These are phyloP conservation scores for Ammodramus savannarum DNA, from an alignment of 2,113 vertebrate genomes.

Conservation along the genomic window DNA sequence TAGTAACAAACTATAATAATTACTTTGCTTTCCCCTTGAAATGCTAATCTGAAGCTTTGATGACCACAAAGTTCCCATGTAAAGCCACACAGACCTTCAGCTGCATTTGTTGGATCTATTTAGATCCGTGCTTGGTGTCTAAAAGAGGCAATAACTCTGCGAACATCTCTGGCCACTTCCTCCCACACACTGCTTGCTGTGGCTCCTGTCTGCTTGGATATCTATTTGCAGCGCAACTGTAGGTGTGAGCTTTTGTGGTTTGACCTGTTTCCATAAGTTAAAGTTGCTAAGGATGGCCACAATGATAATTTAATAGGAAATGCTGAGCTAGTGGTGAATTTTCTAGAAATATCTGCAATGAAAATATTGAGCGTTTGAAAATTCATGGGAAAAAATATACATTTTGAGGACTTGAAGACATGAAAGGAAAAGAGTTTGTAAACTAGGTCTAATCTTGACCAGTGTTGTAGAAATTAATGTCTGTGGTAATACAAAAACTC, in stretches of 20 bases:
- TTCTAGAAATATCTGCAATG: not conserved
- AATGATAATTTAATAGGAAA: not conserved
- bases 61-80: not conserved
- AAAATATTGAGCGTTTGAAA: not conserved
- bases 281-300: not conserved
- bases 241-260: slow-evolving; percentile 39
- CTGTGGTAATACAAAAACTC: not conserved
- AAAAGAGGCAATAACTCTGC: not conserved
- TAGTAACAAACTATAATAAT: not conserved
- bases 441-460: not conserved
- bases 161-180: slow-evolving; percentile 25
- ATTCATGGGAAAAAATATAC: not conserved
- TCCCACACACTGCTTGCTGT: not conserved
- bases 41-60: not conserved
- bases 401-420: not conserved
- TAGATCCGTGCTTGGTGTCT: slow-evolving; percentile 16
- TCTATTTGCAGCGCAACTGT: slow-evolving; percentile 45
- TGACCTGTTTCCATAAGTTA: not conserved
- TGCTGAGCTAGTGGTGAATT: not conserved
- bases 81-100: not conserved
- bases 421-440: not conserved
- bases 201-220: slow-evolving; percentile 15
- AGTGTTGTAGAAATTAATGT: not conserved
- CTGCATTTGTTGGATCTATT: slow-evolving; percentile 18
- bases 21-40: slow-evolving; percentile 9